Base-by-base conservation (phyloP, 2,888 invertebrate genomes). In the Eilema griseolum region DNA sequence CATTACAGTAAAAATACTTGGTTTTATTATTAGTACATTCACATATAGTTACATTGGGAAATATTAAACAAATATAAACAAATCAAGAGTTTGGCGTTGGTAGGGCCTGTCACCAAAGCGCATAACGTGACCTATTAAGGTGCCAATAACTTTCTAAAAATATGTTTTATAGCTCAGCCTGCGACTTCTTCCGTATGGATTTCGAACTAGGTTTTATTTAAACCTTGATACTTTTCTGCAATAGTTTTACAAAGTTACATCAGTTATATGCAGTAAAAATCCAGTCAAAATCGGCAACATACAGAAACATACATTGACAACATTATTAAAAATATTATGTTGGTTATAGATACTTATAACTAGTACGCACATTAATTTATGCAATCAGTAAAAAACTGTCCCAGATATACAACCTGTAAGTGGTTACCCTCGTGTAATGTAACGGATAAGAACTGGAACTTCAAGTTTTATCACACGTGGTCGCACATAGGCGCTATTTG, bases 391-490 rank as follows among this genome's bases (percentile, higher is more conserved):
- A 12, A 37, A 41, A 41, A n/a, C 52, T 52, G 20, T 52, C 52
- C 52, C 10, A 52, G 52, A 52, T 20, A 52, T n/a, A 20, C 52
- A 52, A 52, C n/a, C n/a, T 52, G 52, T 52, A 52, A 10, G 52
- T n/a, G n/a, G 59, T 28, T 26, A 57, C 59, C 16, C 12, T 52
- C n/a, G 12, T n/a, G 26, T 11, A 31, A 41, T 26, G 26, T 11
- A 31, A 41, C 20, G 31, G 23, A 33, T 56, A 46, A 24, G 16
- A 59, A 63, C 62, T 68, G 52, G 24, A 57, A 28, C 24, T 26
- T 37, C n/a, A 63, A 23, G 28, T 41, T 62, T n/a, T 28, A 41
- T 41, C 26, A 41, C 57, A 59, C 57, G 63, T 41, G 68, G 26
- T 57, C 37, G 68, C 41, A 63, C 56, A 63, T 59, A 63, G 10